Conservation (phyloP, 30 jellyfish, hydroid and myxozoan genomes). For the Pseudorhiza aurosa region DNA sequence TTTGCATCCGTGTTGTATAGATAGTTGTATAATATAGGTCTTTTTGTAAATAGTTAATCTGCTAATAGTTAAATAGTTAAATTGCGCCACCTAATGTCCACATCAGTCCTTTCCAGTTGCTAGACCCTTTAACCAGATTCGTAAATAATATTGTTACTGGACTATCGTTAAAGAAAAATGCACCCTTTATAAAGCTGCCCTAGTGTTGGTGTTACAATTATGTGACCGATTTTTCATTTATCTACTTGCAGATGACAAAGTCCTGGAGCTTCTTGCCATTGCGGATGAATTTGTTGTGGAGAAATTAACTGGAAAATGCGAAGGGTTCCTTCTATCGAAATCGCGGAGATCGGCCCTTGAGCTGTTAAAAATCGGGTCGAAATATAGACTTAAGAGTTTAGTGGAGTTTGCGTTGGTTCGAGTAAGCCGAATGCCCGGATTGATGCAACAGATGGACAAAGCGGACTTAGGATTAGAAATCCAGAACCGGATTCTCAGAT, state of each 20-base stretch:
- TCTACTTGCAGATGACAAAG: slow-evolving; percentile 23
- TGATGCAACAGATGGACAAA: slow-evolving; percentile 37
- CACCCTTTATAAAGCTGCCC: no score
- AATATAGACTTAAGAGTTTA: slow-evolving; percentile 16
- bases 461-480: slow-evolving; percentile 43
- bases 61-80: no score
- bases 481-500: slow-evolving; percentile 51
- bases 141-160: no score
- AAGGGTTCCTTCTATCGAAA: slow-evolving; percentile 10
- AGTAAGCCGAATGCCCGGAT: slow-evolving; percentile 46
- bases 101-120: no score
- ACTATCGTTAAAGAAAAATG: no score
- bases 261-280: slow-evolving; percentile 4
- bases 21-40: no score
- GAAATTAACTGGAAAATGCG: slow-evolving; percentile 32
- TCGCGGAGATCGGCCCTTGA: slow-evolving; percentile 41
- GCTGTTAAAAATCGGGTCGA: slow-evolving; percentile 25
- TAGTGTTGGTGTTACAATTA: no score
- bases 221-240: no score
- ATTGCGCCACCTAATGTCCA: no score
- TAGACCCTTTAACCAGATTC: no score
- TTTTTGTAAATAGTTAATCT: no score
- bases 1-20: no score
- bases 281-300: slow-evolving; percentile 45
- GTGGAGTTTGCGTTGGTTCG: slow-evolving; percentile 28